Conservation (phyloP, 1,140 invertebrate genomes). For the Diorhabda carinulata region DNA sequence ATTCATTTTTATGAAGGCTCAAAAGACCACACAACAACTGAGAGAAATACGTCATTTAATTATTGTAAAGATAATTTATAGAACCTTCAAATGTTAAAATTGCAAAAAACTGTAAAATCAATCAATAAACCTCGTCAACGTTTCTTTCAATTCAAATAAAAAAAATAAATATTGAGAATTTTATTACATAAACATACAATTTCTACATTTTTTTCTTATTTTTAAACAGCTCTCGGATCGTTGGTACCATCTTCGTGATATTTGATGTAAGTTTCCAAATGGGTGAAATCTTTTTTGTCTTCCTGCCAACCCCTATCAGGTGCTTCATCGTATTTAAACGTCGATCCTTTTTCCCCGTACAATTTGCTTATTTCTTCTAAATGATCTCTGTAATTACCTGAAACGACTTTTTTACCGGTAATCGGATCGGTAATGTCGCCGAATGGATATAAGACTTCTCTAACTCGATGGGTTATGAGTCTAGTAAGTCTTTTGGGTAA, state of each 20-base stretch:
- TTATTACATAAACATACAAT: no score
- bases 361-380: slow-evolving; percentile 63
- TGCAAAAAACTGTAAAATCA: no score
- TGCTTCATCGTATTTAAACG: slow-evolving; percentile 74
- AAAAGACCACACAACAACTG: no score
- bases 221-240: slow-evolving; percentile 48
- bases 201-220: no score
- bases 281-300: slow-evolving; percentile 74
- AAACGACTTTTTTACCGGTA: slow-evolving; percentile 73
- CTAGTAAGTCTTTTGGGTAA: slow-evolving; percentile 68
- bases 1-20: no score
- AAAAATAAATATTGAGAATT: no score
- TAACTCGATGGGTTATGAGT: slow-evolving; percentile 72
- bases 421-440: slow-evolving; percentile 81
- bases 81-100: no score
- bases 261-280: slow-evolving; percentile 69
- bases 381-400: slow-evolving; percentile 67
- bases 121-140: no score
- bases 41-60: no score
- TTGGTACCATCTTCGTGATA: slow-evolving; percentile 68
- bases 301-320: slow-evolving; percentile 75
- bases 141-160: no score
- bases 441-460: slow-evolving; percentile 73
- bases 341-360: slow-evolving; percentile 64
- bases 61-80: no score